These are phyloP conservation scores for Melanotus villosus DNA, from an alignment of 2,888 invertebrate species.

Conservation along the genomic window DNA sequence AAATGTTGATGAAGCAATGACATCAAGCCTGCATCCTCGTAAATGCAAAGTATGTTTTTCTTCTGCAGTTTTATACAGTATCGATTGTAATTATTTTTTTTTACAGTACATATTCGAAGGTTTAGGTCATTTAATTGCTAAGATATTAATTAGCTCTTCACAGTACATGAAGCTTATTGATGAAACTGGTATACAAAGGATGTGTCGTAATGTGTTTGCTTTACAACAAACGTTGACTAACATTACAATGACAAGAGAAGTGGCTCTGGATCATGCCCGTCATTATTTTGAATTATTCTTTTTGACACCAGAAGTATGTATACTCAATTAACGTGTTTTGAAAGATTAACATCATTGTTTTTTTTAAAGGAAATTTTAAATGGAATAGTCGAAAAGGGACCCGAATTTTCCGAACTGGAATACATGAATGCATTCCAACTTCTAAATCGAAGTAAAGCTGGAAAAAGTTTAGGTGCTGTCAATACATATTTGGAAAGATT, in stretches of 20 bases:
- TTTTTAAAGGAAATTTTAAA: constrained; percentile 85
- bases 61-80: too few species aligned
- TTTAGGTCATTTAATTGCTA: constrained; percentile 83
- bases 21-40: constrained; percentile 81
- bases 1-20: constrained; percentile 83
- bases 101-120: constrained; percentile 91
- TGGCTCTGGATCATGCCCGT: constrained; percentile 90
- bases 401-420: constrained; percentile 90
- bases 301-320: constrained; percentile 81
- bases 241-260: constrained; percentile 85
- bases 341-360: constrained; percentile 20
- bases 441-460: constrained; percentile 75
- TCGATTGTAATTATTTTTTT: too few species aligned
- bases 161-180: constrained; percentile 86
- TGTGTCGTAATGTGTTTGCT: constrained; percentile 88
- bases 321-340: background rate
- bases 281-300: constrained; percentile 91
- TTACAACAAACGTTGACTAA: constrained; percentile 89
- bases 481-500: constrained; percentile 83
- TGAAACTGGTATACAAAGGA: constrained; percentile 85
- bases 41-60: constrained; percentile 78
- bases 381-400: constrained; percentile 87
- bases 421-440: constrained; percentile 89
- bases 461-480: constrained; percentile 72
- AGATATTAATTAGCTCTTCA: constrained; percentile 85